These are phyloP conservation scores for Xyrauchen texanus DNA, from an alignment of 2,113 vertebrate species.

Conservation along the genomic window DNA sequence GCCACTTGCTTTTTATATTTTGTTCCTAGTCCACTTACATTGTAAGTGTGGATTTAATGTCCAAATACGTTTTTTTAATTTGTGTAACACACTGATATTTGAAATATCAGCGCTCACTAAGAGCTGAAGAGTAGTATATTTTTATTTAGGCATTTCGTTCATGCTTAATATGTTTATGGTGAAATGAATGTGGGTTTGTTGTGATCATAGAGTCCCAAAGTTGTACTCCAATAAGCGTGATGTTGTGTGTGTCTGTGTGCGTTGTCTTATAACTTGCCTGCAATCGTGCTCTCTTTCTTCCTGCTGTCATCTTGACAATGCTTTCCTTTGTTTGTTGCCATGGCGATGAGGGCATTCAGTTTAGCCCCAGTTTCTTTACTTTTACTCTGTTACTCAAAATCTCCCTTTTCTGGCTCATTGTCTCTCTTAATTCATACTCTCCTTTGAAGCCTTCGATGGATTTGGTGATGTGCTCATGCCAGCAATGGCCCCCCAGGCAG, in stretches of 20 bases:
- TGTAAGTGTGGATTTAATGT: too few relatives aligned
- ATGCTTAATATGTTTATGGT: not conserved
- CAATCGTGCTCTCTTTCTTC: not conserved
- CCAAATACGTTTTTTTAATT: too few relatives aligned
- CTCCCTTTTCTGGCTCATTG: not conserved
- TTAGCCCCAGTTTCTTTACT: too few relatives aligned
- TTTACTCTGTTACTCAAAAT: not conserved
- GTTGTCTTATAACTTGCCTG: not conserved
- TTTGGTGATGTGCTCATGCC: constrained; percentile 98
- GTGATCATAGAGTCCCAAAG: not conserved
- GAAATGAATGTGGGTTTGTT: too few relatives aligned
- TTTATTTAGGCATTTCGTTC: not conserved
- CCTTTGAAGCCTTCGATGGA: constrained; percentile 87
- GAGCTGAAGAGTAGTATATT: too few relatives aligned
- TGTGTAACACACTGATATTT: too few relatives aligned
- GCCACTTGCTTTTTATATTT: too few relatives aligned
- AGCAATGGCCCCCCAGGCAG: constrained; percentile 85
- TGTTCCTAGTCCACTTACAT: too few relatives aligned
- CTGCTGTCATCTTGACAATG: not conserved
- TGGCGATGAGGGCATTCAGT: not conserved
- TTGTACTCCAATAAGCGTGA: not conserved
- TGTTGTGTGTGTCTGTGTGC: not conserved
- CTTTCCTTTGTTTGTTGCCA: not conserved
- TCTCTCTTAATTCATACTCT: not conserved
- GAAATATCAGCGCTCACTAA: too few relatives aligned